Evolutionary conservation across 2,113 vertebrate species (phyloP).

Genomic region (Hypanus sabinus): DNA sequence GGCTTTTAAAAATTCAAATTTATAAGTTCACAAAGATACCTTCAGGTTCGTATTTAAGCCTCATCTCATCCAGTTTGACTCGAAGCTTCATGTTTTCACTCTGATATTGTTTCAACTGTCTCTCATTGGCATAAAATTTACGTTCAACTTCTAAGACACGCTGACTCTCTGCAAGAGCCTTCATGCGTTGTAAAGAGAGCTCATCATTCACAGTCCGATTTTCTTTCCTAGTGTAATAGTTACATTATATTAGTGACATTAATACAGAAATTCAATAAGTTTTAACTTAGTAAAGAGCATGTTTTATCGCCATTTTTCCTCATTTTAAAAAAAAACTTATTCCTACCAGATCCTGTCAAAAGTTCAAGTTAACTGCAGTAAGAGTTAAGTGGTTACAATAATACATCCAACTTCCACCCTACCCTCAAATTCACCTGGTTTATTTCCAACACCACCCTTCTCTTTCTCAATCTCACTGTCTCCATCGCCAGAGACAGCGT

Average conservation of each 20-base stretch:
- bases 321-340: background rate
- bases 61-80: slow-evolving; percentile 75
- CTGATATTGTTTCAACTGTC: slow-evolving; percentile 70
- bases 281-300: background rate
- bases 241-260: background rate
- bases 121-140: slow-evolving; percentile 78
- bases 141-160: slow-evolving; percentile 81
- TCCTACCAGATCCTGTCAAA: background rate
- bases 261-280: background rate
- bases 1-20: slow-evolving; percentile 3
- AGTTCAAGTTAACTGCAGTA: background rate
- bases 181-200: slow-evolving; percentile 84
- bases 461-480: no score
- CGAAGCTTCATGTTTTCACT: slow-evolving; percentile 81
- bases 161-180: slow-evolving; percentile 87
- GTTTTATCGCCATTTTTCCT: background rate
- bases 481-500: no score
- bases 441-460: no score
- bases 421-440: background rate
- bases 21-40: slow-evolving; percentile 53
- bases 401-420: no score
- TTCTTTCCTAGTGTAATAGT: slow-evolving; percentile 63
- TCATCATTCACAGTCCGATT: slow-evolving; percentile 71
- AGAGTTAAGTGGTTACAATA: background rate
- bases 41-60: slow-evolving; percentile 80